Percentiles rank a stretch among this genome's conserved stretches.
Evolutionary conservation across 2,113 vertebrate genomes (phyloP).

Genomic region (Eonycteris spelaea): DNA sequence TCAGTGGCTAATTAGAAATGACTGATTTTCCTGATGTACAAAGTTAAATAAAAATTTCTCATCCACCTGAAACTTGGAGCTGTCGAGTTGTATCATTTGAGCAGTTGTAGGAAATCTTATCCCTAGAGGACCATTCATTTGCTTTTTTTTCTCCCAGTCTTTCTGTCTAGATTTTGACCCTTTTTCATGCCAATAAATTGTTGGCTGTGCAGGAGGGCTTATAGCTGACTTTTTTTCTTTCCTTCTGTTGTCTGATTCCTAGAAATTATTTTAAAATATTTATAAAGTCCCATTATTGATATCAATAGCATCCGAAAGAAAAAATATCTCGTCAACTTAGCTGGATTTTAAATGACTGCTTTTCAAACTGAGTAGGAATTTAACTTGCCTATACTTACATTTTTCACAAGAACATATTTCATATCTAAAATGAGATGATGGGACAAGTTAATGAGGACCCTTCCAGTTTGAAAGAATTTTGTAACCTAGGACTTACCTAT

Average conservation of each 20-base stretch:
- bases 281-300: conserved; percentile 12
- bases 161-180: background rate
- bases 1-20: background rate
- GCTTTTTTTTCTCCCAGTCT: background rate
- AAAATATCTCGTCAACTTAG: background rate
- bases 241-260: conserved; percentile 2
- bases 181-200: background rate
- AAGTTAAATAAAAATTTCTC: conserved; percentile 16
- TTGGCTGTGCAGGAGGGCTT: background rate
- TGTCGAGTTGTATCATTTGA: background rate
- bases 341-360: conserved; percentile 31
- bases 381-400: background rate
- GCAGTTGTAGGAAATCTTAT: background rate
- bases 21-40: background rate
- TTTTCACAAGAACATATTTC: conserved; percentile 5
- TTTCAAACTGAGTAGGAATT: conserved; percentile 1
- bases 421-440: background rate
- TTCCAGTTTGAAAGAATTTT: background rate
- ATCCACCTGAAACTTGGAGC: background rate
- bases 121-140: background rate
- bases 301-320: conserved; percentile 15
- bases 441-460: background rate
- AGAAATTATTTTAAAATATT: conserved; percentile 49
- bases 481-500: background rate
- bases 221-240: background rate